A percentile compares a stretch with the other conserved stretches of the same genome.
These are phyloP conservation scores for Chelonia mydas DNA, from an alignment of 2,797 vertebrate genomes.

Conservation along the genomic window DNA sequence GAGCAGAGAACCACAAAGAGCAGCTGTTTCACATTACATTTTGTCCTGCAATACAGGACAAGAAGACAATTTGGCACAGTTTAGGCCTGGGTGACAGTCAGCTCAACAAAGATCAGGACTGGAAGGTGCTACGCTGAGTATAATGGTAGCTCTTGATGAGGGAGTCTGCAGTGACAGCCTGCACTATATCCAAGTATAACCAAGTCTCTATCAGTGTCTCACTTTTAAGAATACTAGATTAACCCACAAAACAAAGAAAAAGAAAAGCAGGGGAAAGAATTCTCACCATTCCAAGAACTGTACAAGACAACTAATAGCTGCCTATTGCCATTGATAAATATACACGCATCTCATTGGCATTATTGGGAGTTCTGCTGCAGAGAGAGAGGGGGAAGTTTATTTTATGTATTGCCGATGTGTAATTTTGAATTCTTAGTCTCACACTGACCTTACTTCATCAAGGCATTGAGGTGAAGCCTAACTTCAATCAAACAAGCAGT, in stretches of 20 bases:
- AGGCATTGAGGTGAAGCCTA: background rate
- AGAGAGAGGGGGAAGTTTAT: background rate
- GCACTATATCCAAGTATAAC: background rate
- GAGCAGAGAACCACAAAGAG: background rate
- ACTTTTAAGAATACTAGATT: background rate
- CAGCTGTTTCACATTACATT: slow-evolving; percentile 24
- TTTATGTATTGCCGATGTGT: background rate
- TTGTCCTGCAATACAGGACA: background rate
- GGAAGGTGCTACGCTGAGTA: slow-evolving; percentile 34
- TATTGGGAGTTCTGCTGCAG: background rate
- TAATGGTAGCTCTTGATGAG: background rate
- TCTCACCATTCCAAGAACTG: background rate
- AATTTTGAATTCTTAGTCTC: background rate
- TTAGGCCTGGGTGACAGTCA: background rate
- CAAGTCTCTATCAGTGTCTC: background rate
- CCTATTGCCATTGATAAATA: background rate
- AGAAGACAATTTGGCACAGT: background rate
- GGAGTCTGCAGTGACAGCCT: background rate
- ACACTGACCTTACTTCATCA: background rate
- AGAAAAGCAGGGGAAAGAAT: background rate
- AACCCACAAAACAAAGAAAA: background rate
- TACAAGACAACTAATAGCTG: background rate
- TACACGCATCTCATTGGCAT: background rate
- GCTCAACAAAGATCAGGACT: slow-evolving; percentile 42
- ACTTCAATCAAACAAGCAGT: background rate